Evolutionary conservation across 2,113 vertebrate genomes (phyloP).

Genomic region (Nyctibius bracteatus): DNA sequence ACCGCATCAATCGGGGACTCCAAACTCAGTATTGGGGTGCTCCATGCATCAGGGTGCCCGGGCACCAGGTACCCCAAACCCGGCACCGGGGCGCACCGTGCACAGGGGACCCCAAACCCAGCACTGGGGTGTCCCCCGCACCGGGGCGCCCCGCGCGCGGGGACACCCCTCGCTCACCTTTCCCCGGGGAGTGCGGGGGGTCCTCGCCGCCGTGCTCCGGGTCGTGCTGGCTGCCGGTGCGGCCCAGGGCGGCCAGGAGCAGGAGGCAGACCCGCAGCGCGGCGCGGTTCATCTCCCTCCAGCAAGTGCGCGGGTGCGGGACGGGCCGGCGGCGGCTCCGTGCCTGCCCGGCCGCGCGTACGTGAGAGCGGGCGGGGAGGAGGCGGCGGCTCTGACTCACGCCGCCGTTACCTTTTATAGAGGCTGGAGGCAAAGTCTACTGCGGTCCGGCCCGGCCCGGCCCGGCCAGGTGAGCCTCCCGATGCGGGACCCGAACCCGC

Average conservation of each 20-base stretch:
- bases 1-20: not conserved
- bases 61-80: not conserved
- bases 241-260: not conserved
- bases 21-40: not conserved
- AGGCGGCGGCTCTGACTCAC: slow-evolving; percentile 52
- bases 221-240: not conserved
- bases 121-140: not conserved
- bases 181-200: not conserved
- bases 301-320: slow-evolving; percentile 17
- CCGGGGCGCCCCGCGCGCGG: no score
- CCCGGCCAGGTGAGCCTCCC: not conserved
- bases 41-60: not conserved
- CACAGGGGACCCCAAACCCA: not conserved
- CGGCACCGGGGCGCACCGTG: not conserved
- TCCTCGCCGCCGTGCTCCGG: not conserved
- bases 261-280: not conserved
- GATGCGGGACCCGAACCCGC: not conserved
- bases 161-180: not conserved
- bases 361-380: slow-evolving; percentile 44
- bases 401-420: slow-evolving; percentile 60
- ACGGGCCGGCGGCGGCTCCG: not conserved
- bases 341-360: slow-evolving; percentile 17
- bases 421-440: slow-evolving; percentile 48
- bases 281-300: slow-evolving; percentile 34
- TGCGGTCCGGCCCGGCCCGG: not conserved